Conservation (phyloP, 2,797 vertebrate genomes). For the Centropyge bicolor region DNA sequence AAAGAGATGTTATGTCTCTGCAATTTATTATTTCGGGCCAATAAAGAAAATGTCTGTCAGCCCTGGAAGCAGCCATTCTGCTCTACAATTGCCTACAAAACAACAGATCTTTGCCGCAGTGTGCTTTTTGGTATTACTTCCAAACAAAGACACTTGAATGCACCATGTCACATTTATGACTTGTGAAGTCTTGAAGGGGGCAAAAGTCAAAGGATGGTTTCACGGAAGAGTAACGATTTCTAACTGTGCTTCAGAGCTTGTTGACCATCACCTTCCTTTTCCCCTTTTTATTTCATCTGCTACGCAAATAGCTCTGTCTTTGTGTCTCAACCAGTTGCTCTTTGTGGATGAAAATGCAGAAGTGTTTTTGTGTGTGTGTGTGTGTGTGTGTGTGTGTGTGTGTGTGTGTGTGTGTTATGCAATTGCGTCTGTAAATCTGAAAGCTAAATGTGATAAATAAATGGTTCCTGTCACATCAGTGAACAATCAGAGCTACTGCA, state of each 20-base stretch:
- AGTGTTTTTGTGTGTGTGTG: no score
- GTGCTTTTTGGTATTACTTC: conserved; percentile 28
- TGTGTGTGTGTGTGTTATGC: not conserved
- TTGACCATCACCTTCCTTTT: conserved; percentile 5
- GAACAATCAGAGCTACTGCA: conserved; percentile 21
- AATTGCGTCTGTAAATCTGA: conserved; percentile 19
- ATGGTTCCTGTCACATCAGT: conserved; percentile 25
- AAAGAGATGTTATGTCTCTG: no score
- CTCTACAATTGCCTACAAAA: conserved; percentile 2
- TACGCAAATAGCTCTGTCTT: conserved; percentile 9
- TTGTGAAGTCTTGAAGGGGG: conserved; percentile 36
- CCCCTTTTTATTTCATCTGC: not conserved
- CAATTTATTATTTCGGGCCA: no score
- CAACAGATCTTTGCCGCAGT: not conserved
- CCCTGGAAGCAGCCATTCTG: no score
- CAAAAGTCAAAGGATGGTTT: conserved; percentile 49
- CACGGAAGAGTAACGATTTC: conserved; percentile 24
- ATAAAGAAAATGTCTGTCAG: no score
- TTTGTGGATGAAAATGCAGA: conserved; percentile 18
- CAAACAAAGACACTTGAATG: conserved; percentile 41
- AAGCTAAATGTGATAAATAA: conserved; percentile 25
- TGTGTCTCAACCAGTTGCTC: conserved; percentile 5
- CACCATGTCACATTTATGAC: conserved; percentile 41
- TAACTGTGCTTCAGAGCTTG: conserved; percentile 15
- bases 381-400: not conserved